Percentiles rank a stretch among this genome's conserved stretches.
Conservation (phyloP, 1,140 invertebrate species). For the Anastatus disparis region DNA sequence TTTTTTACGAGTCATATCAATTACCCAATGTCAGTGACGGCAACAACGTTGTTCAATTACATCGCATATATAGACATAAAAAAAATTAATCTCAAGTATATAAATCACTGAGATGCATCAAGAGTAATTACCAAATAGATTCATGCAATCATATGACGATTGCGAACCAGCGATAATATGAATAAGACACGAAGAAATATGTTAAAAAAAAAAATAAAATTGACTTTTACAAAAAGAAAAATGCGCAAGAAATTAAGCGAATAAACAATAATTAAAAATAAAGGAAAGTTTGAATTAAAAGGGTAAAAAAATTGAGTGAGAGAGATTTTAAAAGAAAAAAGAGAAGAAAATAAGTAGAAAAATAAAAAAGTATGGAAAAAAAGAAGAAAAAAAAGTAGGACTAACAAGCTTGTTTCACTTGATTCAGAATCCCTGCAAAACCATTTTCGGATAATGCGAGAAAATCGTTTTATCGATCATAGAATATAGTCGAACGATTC, state of each 20-base stretch:
- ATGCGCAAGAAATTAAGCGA: constrained; percentile 5
- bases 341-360: background rate
- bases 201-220: no score
- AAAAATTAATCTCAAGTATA: background rate
- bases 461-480: constrained; percentile 18
- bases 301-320: no score
- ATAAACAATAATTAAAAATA: constrained; percentile 5
- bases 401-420: constrained; percentile 21
- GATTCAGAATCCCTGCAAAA: constrained; percentile 13
- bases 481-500: no score
- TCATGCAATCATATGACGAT: background rate
- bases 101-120: background rate
- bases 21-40: background rate
- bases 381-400: background rate
- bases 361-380: background rate
- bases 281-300: no score
- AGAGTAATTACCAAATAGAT: background rate
- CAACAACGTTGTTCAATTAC: background rate
- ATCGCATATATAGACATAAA: background rate
- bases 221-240: no score
- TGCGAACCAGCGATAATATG: no score
- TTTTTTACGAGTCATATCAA: background rate
- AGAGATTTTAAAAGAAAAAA: background rate
- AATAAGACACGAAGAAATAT: no score
- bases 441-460: constrained; percentile 26